A percentile compares a stretch with the other conserved stretches of the same genome.
Conservation (phyloP, 1,140 invertebrate genomes). For the Zaprionus tsacasi region DNA sequence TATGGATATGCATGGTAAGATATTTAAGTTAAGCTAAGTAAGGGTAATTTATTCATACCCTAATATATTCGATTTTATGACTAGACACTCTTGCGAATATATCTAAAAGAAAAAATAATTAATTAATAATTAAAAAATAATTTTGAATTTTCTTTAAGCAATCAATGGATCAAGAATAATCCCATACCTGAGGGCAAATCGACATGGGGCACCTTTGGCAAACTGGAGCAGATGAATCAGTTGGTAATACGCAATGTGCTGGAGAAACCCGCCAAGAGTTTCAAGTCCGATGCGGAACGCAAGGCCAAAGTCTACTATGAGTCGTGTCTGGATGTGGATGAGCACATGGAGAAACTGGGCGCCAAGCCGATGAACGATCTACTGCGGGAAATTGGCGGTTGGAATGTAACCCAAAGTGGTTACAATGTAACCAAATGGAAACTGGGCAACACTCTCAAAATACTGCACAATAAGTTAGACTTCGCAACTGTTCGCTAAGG, state of each 20-base stretch:
- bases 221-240: constrained; percentile 96
- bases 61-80: no score
- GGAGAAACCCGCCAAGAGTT: constrained; percentile 87
- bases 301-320: constrained; percentile 96
- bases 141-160: constrained; percentile 76
- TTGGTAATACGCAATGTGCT: constrained; percentile 95
- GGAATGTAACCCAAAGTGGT: constrained; percentile 88
- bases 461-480: constrained; percentile 89
- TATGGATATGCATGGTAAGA: constrained; percentile 93
- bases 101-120: no score
- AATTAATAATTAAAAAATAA: background rate
- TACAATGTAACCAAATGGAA: constrained; percentile 89
- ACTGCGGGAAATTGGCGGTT: constrained; percentile 90
- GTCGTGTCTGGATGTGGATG: constrained; percentile 96
- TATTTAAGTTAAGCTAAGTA: background rate
- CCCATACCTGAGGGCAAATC: constrained; percentile 96
- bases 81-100: no score
- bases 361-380: constrained; percentile 92
- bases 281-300: constrained; percentile 91
- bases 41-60: no score
- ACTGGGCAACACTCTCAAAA: constrained; percentile 91
- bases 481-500: background rate
- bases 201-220: constrained; percentile 98
- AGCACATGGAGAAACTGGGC: constrained; percentile 93
- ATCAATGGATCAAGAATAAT: constrained; percentile 95